A percentile compares a stretch with the other conserved stretches of the same genome.
These are phyloP conservation scores for Cygnus atratus DNA, from an alignment of 2,113 vertebrate species.

Conservation along the genomic window DNA sequence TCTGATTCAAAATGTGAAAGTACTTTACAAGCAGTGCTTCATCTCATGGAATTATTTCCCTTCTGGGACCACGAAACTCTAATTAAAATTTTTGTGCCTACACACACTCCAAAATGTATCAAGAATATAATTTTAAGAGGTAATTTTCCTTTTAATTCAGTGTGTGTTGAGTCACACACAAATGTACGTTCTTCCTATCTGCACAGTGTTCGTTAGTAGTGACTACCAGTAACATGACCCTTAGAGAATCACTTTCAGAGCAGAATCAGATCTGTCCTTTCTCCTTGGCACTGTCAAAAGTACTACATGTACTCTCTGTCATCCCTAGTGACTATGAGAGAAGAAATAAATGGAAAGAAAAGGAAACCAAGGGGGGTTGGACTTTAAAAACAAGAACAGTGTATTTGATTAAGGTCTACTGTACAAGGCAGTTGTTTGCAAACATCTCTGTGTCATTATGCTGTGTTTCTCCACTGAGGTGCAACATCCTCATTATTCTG, in stretches of 20 bases:
- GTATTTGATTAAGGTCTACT: not conserved
- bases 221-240: not conserved
- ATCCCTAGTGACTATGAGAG: not conserved
- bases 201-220: rapidly evolving
- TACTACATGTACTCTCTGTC: not conserved
- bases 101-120: not conserved
- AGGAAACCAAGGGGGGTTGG: not conserved
- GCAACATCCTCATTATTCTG: not conserved
- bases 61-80: not conserved
- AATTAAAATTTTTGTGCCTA: not conserved
- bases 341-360: not conserved
- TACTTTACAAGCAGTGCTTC: not conserved
- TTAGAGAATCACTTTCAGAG: not conserved
- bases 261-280: not conserved
- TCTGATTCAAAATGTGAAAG: not conserved
- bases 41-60: not conserved
- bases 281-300: not conserved
- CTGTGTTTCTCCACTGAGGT: not conserved
- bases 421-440: not conserved
- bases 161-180: not conserved
- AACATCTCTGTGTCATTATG: not conserved
- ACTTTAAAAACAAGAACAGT: not conserved
- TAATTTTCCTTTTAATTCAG: not conserved
- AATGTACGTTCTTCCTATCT: not conserved
- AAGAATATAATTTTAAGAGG: not conserved